A percentile compares a stretch with the other conserved stretches of the same genome.
Conservation (phyloP, 2,113 vertebrate species). For the Pedionomus torquatus region DNA sequence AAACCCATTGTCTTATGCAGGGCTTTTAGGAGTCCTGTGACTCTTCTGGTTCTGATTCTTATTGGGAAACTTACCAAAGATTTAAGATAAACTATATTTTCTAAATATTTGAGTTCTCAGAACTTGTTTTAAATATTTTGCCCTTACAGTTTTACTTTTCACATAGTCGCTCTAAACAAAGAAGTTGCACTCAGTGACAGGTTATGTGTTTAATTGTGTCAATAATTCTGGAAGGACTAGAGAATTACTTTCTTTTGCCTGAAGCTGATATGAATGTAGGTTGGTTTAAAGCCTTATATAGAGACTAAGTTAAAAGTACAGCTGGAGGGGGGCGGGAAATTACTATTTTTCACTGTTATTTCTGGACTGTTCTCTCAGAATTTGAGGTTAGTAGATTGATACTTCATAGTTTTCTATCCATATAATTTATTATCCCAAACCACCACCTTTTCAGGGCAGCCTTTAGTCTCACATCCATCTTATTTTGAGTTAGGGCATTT, state of each 20-base stretch:
- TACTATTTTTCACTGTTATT: background rate
- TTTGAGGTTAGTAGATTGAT: background rate
- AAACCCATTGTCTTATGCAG: accelerated
- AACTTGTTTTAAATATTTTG: background rate
- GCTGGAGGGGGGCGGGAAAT: no score
- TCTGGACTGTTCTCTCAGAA: background rate
- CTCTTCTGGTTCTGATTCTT: background rate
- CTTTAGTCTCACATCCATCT: background rate
- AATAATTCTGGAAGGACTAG: background rate
- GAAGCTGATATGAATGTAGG: background rate
- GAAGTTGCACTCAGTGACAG: background rate
- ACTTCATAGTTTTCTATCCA: background rate
- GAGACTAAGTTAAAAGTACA: background rate
- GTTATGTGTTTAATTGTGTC: background rate
- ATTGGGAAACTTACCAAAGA: background rate
- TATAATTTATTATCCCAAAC: background rate
- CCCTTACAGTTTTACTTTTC: background rate
- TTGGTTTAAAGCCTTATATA: background rate
- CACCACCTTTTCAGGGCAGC: background rate
- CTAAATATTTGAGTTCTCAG: background rate
- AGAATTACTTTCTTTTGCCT: background rate
- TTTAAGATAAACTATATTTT: background rate
- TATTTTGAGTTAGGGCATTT: background rate
- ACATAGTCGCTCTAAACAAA: background rate
- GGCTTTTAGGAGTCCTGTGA: background rate